A percentile compares a stretch with the other conserved stretches of the same genome.
These are phyloP conservation scores for Lucilia cuprina DNA, from an alignment of 1,140 invertebrate genomes.

Conservation along the genomic window DNA sequence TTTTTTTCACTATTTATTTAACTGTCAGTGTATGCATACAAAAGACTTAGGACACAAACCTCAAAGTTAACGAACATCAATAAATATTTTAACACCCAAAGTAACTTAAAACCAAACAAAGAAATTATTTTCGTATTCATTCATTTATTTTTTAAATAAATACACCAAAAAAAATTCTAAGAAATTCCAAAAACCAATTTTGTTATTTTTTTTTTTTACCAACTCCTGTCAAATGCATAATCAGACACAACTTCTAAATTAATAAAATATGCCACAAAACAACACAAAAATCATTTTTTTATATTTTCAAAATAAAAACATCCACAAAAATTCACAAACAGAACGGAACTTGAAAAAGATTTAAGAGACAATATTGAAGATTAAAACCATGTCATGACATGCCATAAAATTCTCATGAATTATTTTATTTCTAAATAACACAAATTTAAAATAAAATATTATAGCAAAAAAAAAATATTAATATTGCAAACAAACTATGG, in stretches of 20 bases:
- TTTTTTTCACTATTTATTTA: too few species aligned
- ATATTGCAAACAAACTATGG: background rate
- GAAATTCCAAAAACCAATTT: background rate
- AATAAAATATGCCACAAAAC: background rate
- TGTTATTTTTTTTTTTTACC: background rate
- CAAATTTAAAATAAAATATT: background rate
- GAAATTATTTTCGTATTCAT: background rate
- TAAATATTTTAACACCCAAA: constrained; percentile 2
- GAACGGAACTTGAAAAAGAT: background rate
- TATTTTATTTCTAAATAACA: background rate
- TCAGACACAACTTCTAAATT: background rate
- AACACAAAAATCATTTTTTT: background rate
- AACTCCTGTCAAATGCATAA: background rate
- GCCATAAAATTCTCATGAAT: constrained; percentile 24
- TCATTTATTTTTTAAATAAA: background rate
- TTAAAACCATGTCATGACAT: constrained; percentile 17
- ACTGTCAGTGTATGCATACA: background rate
- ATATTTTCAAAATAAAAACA: background rate
- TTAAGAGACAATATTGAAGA: constrained; percentile 11
- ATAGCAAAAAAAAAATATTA: background rate
- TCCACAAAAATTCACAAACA: constrained; percentile 3
- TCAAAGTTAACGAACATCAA: background rate
- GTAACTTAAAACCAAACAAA: background rate
- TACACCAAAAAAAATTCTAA: background rate
- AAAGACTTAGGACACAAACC: background rate